phyloP scores from a whole-genome alignment of 2,113 vertebrate genomes.

The Pleuronectes platessa region DNA sequence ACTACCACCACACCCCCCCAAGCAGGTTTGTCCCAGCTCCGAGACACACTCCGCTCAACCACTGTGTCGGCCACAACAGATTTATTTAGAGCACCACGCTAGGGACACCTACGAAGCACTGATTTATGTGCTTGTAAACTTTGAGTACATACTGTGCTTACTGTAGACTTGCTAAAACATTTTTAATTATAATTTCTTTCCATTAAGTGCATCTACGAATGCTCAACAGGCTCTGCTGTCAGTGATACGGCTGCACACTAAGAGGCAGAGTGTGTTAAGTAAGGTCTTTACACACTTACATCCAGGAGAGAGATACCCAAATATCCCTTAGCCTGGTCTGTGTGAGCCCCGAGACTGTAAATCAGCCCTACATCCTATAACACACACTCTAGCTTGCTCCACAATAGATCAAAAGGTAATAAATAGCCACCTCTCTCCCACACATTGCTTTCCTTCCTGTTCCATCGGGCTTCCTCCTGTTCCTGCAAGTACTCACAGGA shows the following conservation, averaged over 20 bases:
- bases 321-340: conserved; percentile 64
- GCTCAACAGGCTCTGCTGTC: conserved; percentile 20
- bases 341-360: conserved; percentile 70
- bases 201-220: conserved; percentile 32
- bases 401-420: conserved; percentile 81
- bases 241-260: conserved; percentile 27
- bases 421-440: conserved; percentile 78
- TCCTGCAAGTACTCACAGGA: conserved; percentile 75
- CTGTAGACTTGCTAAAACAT: conserved; percentile 60
- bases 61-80: conserved; percentile 59
- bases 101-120: conserved; percentile 64
- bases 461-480: conserved; percentile 73
- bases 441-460: conserved; percentile 81
- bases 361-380: conserved; percentile 79
- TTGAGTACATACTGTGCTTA: conserved; percentile 64
- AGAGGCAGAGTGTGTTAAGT: conserved; percentile 42
- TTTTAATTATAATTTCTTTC: conserved; percentile 31
- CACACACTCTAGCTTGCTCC: conserved; percentile 73
- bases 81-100: conserved; percentile 67
- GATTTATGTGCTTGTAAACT: conserved; percentile 73
- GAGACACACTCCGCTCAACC: conserved; percentile 49
- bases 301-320: conserved; percentile 71
- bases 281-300: conserved; percentile 65
- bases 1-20: conserved; percentile 37
- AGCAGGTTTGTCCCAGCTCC: conserved; percentile 55